Conservation (phyloP, 2,888 invertebrate genomes). For the Andrena minutula region DNA sequence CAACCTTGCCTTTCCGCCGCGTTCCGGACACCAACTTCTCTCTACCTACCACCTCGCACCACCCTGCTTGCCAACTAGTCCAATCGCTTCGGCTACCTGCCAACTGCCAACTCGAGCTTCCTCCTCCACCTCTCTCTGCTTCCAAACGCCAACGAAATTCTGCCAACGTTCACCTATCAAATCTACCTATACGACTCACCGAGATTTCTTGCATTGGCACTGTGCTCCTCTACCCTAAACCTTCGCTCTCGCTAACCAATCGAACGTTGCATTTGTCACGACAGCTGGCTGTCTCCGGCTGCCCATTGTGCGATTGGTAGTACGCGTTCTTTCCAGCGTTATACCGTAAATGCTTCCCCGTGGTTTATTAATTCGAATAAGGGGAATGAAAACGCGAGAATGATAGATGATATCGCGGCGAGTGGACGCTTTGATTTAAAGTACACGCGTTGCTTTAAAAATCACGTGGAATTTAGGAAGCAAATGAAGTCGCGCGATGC, state of each 20-base stretch:
- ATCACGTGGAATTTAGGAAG: not conserved
- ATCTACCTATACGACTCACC: conserved; percentile 7
- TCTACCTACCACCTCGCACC: not conserved
- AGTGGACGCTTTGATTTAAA: not conserved
- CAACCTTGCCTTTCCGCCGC: conserved; percentile 22
- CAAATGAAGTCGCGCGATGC: not conserved
- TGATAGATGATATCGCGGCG: not conserved
- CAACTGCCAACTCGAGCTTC: conserved; percentile 9
- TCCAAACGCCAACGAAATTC: not conserved
- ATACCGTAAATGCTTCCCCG: not conserved
- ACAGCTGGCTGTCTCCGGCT: no score
- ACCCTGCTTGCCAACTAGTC: conserved; percentile 2
- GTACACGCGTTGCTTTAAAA: not conserved
- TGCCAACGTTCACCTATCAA: conserved; percentile 23
- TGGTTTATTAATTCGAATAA: not conserved
- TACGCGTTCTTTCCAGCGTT: not conserved
- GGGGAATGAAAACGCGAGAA: not conserved
- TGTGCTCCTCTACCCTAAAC: not conserved
- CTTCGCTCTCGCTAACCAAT: not conserved
- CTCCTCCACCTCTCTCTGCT: not conserved
- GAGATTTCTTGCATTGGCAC: not conserved
- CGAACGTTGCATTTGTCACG: not conserved
- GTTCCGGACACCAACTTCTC: not conserved
- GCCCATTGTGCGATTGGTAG: not conserved
- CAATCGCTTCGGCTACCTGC: conserved; percentile 6